These are phyloP conservation scores for Hippolais icterina DNA, from an alignment of 2,113 vertebrate genomes.

Conservation along the genomic window DNA sequence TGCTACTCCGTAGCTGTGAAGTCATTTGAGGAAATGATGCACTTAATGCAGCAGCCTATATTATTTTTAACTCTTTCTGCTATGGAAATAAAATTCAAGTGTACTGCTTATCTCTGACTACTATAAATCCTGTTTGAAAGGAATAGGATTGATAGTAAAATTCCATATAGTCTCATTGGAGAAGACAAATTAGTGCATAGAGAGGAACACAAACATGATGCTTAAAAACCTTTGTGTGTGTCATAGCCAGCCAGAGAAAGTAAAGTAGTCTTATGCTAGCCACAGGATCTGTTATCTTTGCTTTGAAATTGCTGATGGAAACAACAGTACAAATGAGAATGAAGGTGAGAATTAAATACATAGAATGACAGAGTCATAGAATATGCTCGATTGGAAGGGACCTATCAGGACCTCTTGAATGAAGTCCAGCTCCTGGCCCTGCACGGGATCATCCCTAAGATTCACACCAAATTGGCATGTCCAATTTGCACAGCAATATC, in stretches of 20 bases:
- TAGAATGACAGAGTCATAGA: background rate
- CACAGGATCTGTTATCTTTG: background rate
- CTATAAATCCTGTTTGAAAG: background rate
- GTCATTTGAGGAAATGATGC: background rate
- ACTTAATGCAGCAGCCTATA: background rate
- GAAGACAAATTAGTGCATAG: background rate
- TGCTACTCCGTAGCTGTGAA: background rate
- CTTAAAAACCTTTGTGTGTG: background rate
- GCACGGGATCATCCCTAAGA: background rate
- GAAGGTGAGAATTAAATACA: background rate
- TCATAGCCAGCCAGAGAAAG: background rate
- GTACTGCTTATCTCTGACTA: background rate
- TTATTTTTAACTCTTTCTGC: background rate
- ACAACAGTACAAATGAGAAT: accelerated
- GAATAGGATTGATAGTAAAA: background rate
- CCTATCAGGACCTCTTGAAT: background rate
- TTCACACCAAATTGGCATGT: no score
- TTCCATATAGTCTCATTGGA: background rate
- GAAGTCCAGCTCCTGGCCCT: background rate
- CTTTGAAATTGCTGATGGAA: background rate
- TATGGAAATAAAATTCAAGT: background rate
- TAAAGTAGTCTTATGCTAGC: background rate
- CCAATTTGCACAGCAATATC: background rate
- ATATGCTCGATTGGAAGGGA: background rate
- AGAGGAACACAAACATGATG: background rate